phyloP scores from a whole-genome alignment of 64 coral and sea anemone genomes.

The Stichodactyla mertensii region DNA sequence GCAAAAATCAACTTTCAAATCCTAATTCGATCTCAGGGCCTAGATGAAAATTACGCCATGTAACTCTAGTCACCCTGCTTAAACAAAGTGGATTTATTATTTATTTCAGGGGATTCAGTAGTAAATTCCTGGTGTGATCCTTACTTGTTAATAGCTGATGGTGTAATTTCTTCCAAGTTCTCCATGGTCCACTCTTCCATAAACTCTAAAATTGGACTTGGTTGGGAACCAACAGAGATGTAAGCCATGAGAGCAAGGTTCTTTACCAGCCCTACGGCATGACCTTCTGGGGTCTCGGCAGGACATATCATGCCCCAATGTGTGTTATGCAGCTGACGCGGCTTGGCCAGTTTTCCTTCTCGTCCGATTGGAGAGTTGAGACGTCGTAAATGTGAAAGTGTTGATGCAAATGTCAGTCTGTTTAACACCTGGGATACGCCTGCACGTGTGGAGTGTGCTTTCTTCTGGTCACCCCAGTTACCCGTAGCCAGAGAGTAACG shows the following conservation, averaged over 20 bases:
- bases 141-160: slow-evolving; percentile 96
- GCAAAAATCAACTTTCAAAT: no score
- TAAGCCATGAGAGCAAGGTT: slow-evolving; percentile 98
- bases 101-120: no score
- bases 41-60: no score
- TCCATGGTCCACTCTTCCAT: slow-evolving; percentile 99
- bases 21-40: no score
- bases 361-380: slow-evolving; percentile 98
- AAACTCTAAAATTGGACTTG: slow-evolving; percentile 97
- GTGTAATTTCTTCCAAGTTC: slow-evolving; percentile 97
- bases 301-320: slow-evolving; percentile 99
- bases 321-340: slow-evolving; percentile 94
- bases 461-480: slow-evolving; percentile 99
- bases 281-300: slow-evolving; percentile 95
- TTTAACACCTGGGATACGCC: slow-evolving; percentile 96
- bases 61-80: no score
- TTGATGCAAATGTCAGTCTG: slow-evolving; percentile 94
- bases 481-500: slow-evolving; percentile 95
- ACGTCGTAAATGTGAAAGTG: slow-evolving; percentile 90
- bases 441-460: slow-evolving; percentile 80
- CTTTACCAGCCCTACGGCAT: slow-evolving; percentile 97
- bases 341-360: slow-evolving; percentile 96
- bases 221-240: slow-evolving; percentile 97
- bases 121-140: not conserved
- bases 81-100: no score